A percentile compares a stretch with the other conserved stretches of the same genome.
Conservation (phyloP, 2,888 invertebrate species). For the Ctenicera cuprea region DNA sequence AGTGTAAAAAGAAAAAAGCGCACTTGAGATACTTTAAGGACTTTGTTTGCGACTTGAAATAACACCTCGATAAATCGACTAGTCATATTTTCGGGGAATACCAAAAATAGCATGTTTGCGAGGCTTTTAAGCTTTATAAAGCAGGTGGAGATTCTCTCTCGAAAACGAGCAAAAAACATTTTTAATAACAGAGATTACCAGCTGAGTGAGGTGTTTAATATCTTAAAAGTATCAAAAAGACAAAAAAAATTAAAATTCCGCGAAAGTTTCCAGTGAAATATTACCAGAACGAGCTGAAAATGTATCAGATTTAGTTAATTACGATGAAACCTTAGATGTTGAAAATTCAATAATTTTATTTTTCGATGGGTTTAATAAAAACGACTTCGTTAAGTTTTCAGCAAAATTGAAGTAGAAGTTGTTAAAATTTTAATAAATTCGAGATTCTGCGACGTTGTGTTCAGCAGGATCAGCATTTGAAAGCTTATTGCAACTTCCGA, state of each 20-base stretch:
- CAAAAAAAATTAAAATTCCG: neutral
- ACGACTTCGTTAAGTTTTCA: neutral
- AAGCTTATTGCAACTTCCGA: conserved; percentile 1
- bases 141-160: conserved; percentile 13
- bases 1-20: neutral
- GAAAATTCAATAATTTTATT: no score
- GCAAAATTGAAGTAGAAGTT: conserved; percentile 3
- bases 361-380: no score
- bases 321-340: no score
- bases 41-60: conserved; percentile 7
- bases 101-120: conserved; percentile 2
- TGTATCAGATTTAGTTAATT: neutral
- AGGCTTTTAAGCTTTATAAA: conserved; percentile 6
- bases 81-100: conserved; percentile 11
- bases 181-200: conserved; percentile 8
- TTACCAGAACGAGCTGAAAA: neutral
- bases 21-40: conserved; percentile 12
- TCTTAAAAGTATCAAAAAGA: neutral
- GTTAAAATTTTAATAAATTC: neutral
- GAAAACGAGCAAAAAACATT: conserved; percentile 15
- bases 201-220: conserved; percentile 20
- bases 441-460: neutral
- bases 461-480: conserved; percentile 1
- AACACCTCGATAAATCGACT: neutral
- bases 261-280: neutral